Evolutionary conservation across 2,113 vertebrate genomes (phyloP), one percentile per base, ranked within the genome.

Genomic region (Nansenia antarctica): DNA sequence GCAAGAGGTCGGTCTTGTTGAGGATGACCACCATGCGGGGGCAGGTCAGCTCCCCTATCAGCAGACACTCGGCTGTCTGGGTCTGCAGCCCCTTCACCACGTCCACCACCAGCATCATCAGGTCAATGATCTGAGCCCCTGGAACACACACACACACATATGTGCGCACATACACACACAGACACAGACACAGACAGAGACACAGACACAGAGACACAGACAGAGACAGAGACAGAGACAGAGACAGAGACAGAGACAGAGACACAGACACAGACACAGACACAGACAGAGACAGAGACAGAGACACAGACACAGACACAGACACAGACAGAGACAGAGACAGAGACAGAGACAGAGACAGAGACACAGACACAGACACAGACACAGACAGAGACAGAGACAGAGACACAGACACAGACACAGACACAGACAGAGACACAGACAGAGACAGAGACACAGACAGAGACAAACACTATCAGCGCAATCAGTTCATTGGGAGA

Each of bases 41-140:
- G 81, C 98, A 99, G 71, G 96, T 95, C 18, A 99, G 95, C 76
- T 98, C 95, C 65, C 98, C 98, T 5, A 99, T 98, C 62, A 99
- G 93, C 67, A 99, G 91, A 86, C 98, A 99, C 80, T 99, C 98
- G 0, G 97, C 97, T 15, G 97, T 98, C 92, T 99, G 98, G 0
- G 97, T 98, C 92, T 99, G 98, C 90, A 99, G 92, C 0, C 98
- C 98, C 82, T 98, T 99, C 75, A 97, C 97, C 86, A 99, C 94
- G 0, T 99, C 98, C 45, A 99, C 96, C 74, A 99, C 97, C 69
- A 99, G 90, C 92, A 99, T 93, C 98, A 99, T 99, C 84, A 99
- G 85, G 77, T 98, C 98, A 20, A 99, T 99, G 77, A 99, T 99
- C 88, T 99, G 98, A 59, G 98, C 96, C 82, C 97, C 97, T 99